These are phyloP conservation scores for Calameuta idolon DNA, from an alignment of 2,888 invertebrate species.

Conservation along the genomic window DNA sequence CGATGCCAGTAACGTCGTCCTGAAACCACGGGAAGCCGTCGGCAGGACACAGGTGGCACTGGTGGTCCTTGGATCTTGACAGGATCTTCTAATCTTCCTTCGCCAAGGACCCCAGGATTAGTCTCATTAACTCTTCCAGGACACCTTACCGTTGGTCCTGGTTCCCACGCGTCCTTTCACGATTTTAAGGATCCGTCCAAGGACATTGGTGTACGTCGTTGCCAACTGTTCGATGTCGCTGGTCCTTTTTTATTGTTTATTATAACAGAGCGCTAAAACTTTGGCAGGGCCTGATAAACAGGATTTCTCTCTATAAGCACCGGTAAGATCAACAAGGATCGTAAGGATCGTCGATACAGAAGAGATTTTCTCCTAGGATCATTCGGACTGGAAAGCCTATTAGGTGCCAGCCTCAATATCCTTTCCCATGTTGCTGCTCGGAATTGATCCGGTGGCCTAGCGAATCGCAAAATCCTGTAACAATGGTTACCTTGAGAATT, in stretches of 20 bases:
- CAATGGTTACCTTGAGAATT: conserved; percentile 38
- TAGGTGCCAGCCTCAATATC: conserved; percentile 36
- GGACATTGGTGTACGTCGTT: not conserved
- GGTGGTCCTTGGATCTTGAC: conserved; percentile 29
- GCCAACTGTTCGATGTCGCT: not conserved
- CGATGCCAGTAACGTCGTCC: conserved; percentile 11
- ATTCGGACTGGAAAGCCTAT: conserved; percentile 49
- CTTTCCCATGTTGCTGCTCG: not conserved
- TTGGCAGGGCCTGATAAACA: not conserved
- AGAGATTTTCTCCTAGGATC: conserved; percentile 43
- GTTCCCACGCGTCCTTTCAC: conserved; percentile 14
- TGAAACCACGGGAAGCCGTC: conserved; percentile 45
- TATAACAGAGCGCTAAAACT: not conserved
- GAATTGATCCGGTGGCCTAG: conserved; percentile 36
- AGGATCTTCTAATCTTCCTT: conserved; percentile 55
- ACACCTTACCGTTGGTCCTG: conserved; percentile 23
- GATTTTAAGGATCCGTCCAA: not conserved
- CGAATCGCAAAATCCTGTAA: conserved; percentile 50
- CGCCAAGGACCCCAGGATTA: conserved; percentile 52
- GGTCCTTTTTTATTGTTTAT: not conserved
- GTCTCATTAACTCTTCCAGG: conserved; percentile 60
- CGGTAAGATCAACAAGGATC: conserved; percentile 2
- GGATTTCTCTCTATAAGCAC: not conserved
- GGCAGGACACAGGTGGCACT: conserved; percentile 49
- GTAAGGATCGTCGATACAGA: conserved; percentile 11